phyloP scores from a whole-genome alignment of 2,113 vertebrate genomes.

The Epinephelus fuscoguttatus region DNA sequence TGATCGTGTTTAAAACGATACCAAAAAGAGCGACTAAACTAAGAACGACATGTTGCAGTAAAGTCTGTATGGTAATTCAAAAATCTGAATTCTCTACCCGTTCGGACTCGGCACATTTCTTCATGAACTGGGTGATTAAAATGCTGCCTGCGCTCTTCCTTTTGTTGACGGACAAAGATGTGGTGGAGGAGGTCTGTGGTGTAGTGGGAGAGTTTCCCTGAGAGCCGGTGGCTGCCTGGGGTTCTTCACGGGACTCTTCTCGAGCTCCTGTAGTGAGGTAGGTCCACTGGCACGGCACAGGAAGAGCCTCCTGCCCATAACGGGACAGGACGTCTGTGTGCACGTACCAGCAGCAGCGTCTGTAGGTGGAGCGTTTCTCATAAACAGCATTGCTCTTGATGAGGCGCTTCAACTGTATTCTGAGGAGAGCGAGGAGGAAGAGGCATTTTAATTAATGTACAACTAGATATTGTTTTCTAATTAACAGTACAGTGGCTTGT shows the following conservation, averaged over 20 bases:
- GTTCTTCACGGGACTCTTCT: conserved; percentile 86
- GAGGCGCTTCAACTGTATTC: conserved; percentile 90
- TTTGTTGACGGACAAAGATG: conserved; percentile 76
- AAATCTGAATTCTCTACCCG: conserved; percentile 81
- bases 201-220: conserved; percentile 81
- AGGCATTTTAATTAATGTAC: neutral
- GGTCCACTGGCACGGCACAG: conserved; percentile 94
- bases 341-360: conserved; percentile 95
- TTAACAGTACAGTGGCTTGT: neutral
- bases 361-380: conserved; percentile 89
- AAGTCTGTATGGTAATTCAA: no score
- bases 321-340: conserved; percentile 89
- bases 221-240: conserved; percentile 37
- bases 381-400: conserved; percentile 93
- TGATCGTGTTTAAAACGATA: neutral
- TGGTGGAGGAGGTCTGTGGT: conserved; percentile 71
- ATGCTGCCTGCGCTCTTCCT: conserved; percentile 90
- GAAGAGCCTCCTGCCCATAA: conserved; percentile 88
- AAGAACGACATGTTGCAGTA: neutral
- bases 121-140: conserved; percentile 98
- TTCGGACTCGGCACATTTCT: conserved; percentile 81
- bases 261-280: conserved; percentile 89
- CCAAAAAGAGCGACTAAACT: neutral
- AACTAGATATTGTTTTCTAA: neutral
- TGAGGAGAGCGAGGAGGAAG: conserved; percentile 66